Evolutionary conservation across 1,140 invertebrate species (phyloP).

Genomic region (Pachyrhynchus sulphureomaculatus): DNA sequence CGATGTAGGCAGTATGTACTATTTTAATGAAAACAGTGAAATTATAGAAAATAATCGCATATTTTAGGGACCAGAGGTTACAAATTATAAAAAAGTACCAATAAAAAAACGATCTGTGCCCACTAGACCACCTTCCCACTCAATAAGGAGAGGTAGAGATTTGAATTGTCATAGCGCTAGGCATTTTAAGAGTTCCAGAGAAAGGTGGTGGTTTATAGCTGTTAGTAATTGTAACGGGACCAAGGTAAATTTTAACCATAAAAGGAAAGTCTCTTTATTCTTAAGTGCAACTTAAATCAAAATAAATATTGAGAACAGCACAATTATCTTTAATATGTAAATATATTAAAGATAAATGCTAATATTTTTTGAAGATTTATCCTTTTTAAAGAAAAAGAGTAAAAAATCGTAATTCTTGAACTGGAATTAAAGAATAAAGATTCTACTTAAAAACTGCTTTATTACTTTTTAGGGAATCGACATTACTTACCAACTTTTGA

Average conservation of each 20-base stretch:
- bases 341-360: too few species aligned
- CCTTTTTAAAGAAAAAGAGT: too few species aligned
- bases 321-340: too few species aligned
- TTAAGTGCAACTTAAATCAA: too few species aligned
- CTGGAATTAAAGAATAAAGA: too few species aligned
- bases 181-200: conserved; percentile 65
- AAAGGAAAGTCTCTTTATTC: too few species aligned
- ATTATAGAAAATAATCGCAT: not conserved
- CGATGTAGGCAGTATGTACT: too few species aligned
- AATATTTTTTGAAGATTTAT: too few species aligned
- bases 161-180: conserved; percentile 60
- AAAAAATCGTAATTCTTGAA: too few species aligned
- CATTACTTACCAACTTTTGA: conserved; percentile 67
- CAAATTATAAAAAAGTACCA: conserved; percentile 1
- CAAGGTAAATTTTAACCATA: conserved; percentile 53
- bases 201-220: conserved; percentile 79
- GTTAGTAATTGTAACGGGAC: conserved; percentile 69
- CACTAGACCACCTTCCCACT: not conserved
- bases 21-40: too few species aligned
- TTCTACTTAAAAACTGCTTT: too few species aligned
- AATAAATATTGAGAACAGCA: too few species aligned
- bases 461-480: conserved; percentile 68
- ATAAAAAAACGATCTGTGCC: conserved; percentile 32
- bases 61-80: not conserved
- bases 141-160: conserved; percentile 8